Conservation (phyloP, 2,113 vertebrate species). For the Turdus rufiventris region DNA sequence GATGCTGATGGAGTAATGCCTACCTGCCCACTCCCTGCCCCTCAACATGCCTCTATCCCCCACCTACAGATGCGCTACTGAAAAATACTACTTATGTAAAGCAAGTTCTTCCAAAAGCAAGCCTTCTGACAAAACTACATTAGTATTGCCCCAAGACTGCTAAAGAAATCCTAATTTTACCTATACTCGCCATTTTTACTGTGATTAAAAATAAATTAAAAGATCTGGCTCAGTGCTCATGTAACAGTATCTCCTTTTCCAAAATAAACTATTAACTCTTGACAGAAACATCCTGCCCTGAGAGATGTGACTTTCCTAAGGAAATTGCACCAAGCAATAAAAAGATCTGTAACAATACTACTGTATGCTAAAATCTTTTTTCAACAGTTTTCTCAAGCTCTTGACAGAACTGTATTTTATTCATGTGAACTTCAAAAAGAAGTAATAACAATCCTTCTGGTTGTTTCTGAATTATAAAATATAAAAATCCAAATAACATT, state of each 20-base stretch:
- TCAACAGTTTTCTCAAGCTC: neutral
- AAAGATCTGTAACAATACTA: neutral
- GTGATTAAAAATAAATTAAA: neutral
- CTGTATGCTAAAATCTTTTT: neutral
- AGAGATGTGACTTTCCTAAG: neutral
- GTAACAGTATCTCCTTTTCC: neutral
- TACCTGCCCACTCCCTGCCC: too few relatives aligned
- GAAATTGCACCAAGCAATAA: neutral
- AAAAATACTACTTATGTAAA: neutral
- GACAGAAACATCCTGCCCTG: neutral
- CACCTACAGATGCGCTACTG: neutral
- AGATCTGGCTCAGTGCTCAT: neutral
- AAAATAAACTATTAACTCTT: neutral
- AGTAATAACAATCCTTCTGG: neutral
- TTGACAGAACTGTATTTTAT: neutral
- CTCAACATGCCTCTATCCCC: neutral
- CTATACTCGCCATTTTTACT: accelerated
- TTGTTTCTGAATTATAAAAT: neutral
- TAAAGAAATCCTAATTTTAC: neutral
- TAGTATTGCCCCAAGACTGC: neutral
- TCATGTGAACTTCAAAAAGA: neutral
- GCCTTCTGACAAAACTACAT: neutral
- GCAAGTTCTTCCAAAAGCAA: neutral
- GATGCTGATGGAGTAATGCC: neutral
- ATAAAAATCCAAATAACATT: neutral